Base-by-base conservation (phyloP, 2,797 vertebrate species). In the Poecilia picta region DNA sequence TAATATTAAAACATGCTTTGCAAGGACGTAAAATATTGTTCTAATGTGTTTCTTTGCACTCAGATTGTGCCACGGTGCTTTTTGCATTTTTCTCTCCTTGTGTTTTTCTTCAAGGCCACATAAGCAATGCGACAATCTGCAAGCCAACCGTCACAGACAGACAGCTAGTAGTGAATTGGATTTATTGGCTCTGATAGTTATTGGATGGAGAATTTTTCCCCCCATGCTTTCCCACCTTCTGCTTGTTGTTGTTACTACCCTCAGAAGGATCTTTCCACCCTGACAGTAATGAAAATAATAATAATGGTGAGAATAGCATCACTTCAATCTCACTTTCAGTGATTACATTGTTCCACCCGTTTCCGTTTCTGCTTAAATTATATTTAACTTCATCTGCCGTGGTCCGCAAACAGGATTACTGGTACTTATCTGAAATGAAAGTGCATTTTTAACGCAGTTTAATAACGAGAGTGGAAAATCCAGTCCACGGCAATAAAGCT, bases 401-500 rank as follows among this genome's bases (percentile, higher is more conserved):
- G 92, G 93, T 91, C 93, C 31, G 85, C 95, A 95, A 96, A 96
- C 95, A 96, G 95, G 95, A 96, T 96, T 96, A 96, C 91, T 91
- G 92, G 92, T 95, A 95, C 95, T 96, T 96, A 96, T 95, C 95
- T 95, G 89, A 95, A 96, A 96, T 96, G 95, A 96, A 96, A 96
- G 94, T 95, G 95, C 93, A 92, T 96, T 96, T 95, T 95, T 94
- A 95, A 96, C 89, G 77, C 93, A 92, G 92, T 96, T 95, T 95
- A 95, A 96, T 96, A 96, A 94, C 91, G 83, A 91, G 93, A 96
- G 95, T 95, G 95, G 94, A 96, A 95, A 96, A 96, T 95, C 89
- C 92, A 93, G 94, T 95, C 94, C 90, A 68, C 88, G 81, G 94
- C 94, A 95, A 96, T 96, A 96, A 95, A 95, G 94, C 94, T 94